Percentiles rank a stretch among this genome's conserved stretches.
phyloP scores from a whole-genome alignment of 2,888 invertebrate genomes.

The Orthosia cruda region DNA sequence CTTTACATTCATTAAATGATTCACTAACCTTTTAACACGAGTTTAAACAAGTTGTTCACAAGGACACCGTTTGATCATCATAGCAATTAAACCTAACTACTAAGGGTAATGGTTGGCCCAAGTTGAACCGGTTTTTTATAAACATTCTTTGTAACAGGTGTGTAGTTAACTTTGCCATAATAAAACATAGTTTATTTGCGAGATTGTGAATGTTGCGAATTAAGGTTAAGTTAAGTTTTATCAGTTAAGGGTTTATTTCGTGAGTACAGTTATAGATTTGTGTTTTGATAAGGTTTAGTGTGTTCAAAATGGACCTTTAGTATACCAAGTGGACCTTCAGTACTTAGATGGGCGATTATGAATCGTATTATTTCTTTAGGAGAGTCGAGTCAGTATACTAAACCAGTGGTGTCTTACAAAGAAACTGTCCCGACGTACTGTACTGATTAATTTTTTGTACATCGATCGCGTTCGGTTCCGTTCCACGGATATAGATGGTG shows the following conservation, averaged over 20 bases:
- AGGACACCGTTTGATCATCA: slow-evolving; percentile 45
- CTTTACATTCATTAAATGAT: slow-evolving; percentile 38
- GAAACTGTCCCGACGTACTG: too few relatives aligned
- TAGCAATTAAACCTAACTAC: slow-evolving; percentile 36
- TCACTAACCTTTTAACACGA: slow-evolving; percentile 32
- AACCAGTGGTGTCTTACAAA: too few relatives aligned
- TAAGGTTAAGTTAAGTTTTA: slow-evolving; percentile 49
- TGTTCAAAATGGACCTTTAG: neutral
- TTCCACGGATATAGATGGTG: too few relatives aligned
- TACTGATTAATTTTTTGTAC: too few relatives aligned
- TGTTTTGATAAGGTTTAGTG: slow-evolving; percentile 26
- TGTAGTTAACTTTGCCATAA: slow-evolving; percentile 17
- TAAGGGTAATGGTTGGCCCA: slow-evolving; percentile 29
- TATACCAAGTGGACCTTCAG: neutral
- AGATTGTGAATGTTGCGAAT: slow-evolving; percentile 25
- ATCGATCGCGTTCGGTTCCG: too few relatives aligned
- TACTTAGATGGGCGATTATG: neutral
- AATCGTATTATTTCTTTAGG: neutral
- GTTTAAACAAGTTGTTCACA: slow-evolving; percentile 21
- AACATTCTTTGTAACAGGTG: slow-evolving; percentile 43
- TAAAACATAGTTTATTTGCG: slow-evolving; percentile 32
- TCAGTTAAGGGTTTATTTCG: slow-evolving; percentile 2
- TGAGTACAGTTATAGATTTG: slow-evolving; percentile 38
- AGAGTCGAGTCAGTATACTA: neutral
- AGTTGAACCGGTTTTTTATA: slow-evolving; percentile 41